Percentiles rank a stretch among this genome's conserved stretches.
Evolutionary conservation across 2,113 vertebrate genomes (phyloP).

Genomic region (Alligator mississippiensis): DNA sequence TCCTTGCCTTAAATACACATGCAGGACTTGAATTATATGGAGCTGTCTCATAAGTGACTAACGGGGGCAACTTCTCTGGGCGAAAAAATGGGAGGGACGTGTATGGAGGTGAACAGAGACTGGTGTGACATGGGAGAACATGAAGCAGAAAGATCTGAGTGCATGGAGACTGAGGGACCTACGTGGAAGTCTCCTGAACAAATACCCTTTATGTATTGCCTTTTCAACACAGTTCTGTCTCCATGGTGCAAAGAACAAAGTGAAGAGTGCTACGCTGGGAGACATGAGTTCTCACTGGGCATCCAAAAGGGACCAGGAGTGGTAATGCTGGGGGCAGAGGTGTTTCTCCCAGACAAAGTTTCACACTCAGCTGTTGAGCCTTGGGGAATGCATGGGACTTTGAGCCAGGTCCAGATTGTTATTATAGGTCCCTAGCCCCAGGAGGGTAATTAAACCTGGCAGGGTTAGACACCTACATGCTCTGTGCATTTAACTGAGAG

Average conservation of each 20-base stretch:
- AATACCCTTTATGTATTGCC: rapidly evolving
- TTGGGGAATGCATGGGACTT: too few relatives aligned
- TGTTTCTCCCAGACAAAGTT: not conserved
- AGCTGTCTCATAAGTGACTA: too few relatives aligned
- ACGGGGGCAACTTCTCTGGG: rapidly evolving
- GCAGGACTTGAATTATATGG: too few relatives aligned
- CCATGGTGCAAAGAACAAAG: not conserved
- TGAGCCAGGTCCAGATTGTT: too few relatives aligned
- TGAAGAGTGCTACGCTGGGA: not conserved
- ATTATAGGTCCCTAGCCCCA: too few relatives aligned
- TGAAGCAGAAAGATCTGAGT: rapidly evolving
- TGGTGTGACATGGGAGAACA: rapidly evolving
- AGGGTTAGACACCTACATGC: too few relatives aligned
- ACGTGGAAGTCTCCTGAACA: not conserved
- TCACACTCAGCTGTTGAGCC: not conserved
- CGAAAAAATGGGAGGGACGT: rapidly evolving
- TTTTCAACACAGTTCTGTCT: not conserved
- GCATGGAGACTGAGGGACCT: not conserved
- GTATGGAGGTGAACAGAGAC: not conserved
- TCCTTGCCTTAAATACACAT: not conserved
- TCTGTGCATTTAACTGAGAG: too few relatives aligned
- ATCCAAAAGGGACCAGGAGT: not conserved
- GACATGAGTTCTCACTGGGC: not conserved
- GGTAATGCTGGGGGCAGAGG: not conserved
- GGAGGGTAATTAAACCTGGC: too few relatives aligned